Base-by-base conservation (phyloP, 2,113 vertebrate species). In the Clarias gariepinus region DNA sequence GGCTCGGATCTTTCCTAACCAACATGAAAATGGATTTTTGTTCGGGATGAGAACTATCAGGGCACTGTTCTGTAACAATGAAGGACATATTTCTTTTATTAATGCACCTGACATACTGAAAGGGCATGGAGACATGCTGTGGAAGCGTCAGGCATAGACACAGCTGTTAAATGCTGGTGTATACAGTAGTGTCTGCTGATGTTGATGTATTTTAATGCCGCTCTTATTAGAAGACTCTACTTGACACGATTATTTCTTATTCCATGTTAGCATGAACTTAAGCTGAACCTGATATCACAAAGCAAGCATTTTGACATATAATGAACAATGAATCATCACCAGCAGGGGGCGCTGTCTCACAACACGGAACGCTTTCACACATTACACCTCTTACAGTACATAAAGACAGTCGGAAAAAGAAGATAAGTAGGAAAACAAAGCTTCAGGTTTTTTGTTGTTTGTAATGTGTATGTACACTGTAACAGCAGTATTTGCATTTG, bases 11-110 rank as follows among this genome's bases (percentile, higher is more conserved):
- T 83, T 53, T 0, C 64, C 68, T 85, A 87, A 82, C 82, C 85
- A 52, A 41, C 81, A 73, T 55, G 63, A 55, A 33, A n/a, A 83
- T 86, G 16, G 66, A 28, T 89, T 86, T 60, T 82, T 61, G 47
- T 85, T 19, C 25, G 33, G n/a, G 55, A 83, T 80, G 33, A 64
- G 55, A 13, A 64, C 55, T 66, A 81, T 41, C 33, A 69, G 6
- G 41, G 55, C 58, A 66, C 52, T 64, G 74, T 77, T 85, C 58
- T 33, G 25, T 23, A 21, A 64, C 83, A 73, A 18, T 73, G 68
- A 58, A 11, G 53, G 66, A 77, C 73, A n/a, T 63, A 61, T 52
- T 76, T 47, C 41, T 33, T 77, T 3, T 19, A 74, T 64, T 41
- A 76, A 76, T n/a, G 30, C 3, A 12, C 61, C 47, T 81, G 53